phyloP scores from a whole-genome alignment of 2,888 invertebrate genomes.

The Drosophila cognata region DNA sequence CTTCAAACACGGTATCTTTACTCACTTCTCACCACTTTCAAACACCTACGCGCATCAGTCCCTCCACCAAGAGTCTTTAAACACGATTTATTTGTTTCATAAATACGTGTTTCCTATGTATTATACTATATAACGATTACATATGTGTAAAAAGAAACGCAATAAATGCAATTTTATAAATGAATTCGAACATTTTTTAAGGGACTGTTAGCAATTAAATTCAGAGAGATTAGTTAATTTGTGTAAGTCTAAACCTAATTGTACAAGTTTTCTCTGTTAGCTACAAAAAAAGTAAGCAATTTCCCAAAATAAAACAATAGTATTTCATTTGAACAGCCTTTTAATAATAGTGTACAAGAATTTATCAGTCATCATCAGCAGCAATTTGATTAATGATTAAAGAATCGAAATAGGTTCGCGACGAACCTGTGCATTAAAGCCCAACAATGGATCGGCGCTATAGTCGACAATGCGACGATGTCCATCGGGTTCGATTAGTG shows the following conservation, averaged over 20 bases:
- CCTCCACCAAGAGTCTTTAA: slow-evolving; percentile 47
- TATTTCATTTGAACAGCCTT: slow-evolving; percentile 36
- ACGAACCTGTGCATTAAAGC: slow-evolving; percentile 84
- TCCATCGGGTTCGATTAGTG: slow-evolving; percentile 84
- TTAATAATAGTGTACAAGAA: slow-evolving; percentile 26
- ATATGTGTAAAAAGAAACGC: slow-evolving; percentile 66
- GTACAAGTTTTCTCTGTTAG: no score
- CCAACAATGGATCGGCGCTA: slow-evolving; percentile 82
- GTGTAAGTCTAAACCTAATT: background rate
- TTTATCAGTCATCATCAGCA: background rate
- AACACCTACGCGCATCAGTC: slow-evolving; percentile 34
- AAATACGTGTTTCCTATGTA: slow-evolving; percentile 48
- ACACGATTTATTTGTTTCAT: slow-evolving; percentile 22
- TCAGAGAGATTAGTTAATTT: background rate
- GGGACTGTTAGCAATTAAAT: background rate
- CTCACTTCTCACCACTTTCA: slow-evolving; percentile 25
- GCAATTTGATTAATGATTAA: background rate
- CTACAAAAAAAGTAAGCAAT: no score
- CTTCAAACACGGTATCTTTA: slow-evolving; percentile 19
- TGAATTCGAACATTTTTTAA: background rate
- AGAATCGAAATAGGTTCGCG: slow-evolving; percentile 72
- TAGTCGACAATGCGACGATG: slow-evolving; percentile 84
- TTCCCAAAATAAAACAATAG: background rate
- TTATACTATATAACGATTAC: slow-evolving; percentile 49
- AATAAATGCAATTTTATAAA: slow-evolving; percentile 73